Conservation (phyloP, 2,113 vertebrate species). For the Gnathonemus longibarbis region DNA sequence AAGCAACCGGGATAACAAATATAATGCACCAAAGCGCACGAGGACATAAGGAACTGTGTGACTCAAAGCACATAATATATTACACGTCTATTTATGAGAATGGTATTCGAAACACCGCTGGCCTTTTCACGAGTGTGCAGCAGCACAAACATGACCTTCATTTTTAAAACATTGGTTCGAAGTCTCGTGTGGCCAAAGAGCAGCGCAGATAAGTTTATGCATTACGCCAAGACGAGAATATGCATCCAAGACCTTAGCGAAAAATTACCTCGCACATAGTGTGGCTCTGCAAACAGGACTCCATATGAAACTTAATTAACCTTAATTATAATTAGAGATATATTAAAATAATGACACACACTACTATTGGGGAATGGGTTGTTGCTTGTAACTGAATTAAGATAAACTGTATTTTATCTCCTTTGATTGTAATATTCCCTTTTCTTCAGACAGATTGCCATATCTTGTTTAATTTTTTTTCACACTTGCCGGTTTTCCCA, state of each 20-base stretch:
- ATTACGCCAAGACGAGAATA: neutral
- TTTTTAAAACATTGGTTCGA: neutral
- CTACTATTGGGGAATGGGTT: neutral
- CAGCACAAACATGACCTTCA: neutral
- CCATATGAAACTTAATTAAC: slow-evolving; percentile 5
- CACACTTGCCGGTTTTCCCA: neutral
- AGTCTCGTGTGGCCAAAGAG: neutral
- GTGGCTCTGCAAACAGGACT: neutral
- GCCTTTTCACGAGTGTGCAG: neutral
- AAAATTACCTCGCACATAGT: neutral
- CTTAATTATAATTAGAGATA: slow-evolving; percentile 8
- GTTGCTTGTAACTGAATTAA: neutral
- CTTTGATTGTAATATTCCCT: neutral
- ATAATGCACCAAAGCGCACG: neutral
- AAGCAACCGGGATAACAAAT: neutral
- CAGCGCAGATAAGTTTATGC: neutral
- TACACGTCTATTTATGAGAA: neutral
- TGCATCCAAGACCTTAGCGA: neutral
- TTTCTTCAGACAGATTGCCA: neutral
- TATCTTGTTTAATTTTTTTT: slow-evolving; percentile 5
- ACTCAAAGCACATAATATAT: neutral
- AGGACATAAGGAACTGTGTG: neutral
- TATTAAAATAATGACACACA: slow-evolving; percentile 1
- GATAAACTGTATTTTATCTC: neutral
- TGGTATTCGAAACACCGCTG: neutral